Evolutionary conservation across 2,797 vertebrate genomes (phyloP).

Genomic region (Phylloscopus collybita): DNA sequence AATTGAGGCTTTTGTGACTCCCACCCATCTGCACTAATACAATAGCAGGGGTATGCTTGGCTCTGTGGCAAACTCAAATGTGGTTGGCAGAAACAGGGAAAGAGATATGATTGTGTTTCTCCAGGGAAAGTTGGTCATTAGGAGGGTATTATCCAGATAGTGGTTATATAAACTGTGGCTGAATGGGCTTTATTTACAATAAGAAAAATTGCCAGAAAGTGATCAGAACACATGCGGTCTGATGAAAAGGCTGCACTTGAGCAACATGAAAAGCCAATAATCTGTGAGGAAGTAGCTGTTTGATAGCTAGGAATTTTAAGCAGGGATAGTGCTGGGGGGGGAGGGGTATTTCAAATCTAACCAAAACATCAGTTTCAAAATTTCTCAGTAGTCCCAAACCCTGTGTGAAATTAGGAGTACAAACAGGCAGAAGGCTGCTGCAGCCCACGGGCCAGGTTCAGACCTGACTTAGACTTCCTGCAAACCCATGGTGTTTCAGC

Average conservation of each 20-base stretch:
- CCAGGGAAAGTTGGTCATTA: slow-evolving; percentile 57
- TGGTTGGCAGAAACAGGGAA: slow-evolving; percentile 16
- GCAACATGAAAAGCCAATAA: slow-evolving; percentile 59
- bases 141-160: slow-evolving; percentile 51
- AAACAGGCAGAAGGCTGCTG: neutral
- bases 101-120: slow-evolving; percentile 52
- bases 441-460: neutral
- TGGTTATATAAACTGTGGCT: slow-evolving; percentile 50
- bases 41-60: slow-evolving; percentile 16
- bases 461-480: neutral
- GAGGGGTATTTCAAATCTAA: neutral
- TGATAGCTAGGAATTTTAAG: slow-evolving; percentile 50
- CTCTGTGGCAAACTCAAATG: slow-evolving; percentile 34
- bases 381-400: neutral
- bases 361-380: neutral
- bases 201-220: slow-evolving; percentile 66
- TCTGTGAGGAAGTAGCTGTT: slow-evolving; percentile 53
- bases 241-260: slow-evolving; percentile 63
- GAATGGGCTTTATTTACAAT: slow-evolving; percentile 62
- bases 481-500: neutral
- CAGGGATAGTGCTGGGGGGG: neutral
- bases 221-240: slow-evolving; percentile 48
- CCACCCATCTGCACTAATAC: slow-evolving; percentile 44
- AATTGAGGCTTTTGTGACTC: slow-evolving; percentile 11
- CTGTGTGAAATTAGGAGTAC: neutral